Conservation (phyloP, 2,888 invertebrate species). For the Chrysodeixis includens region DNA sequence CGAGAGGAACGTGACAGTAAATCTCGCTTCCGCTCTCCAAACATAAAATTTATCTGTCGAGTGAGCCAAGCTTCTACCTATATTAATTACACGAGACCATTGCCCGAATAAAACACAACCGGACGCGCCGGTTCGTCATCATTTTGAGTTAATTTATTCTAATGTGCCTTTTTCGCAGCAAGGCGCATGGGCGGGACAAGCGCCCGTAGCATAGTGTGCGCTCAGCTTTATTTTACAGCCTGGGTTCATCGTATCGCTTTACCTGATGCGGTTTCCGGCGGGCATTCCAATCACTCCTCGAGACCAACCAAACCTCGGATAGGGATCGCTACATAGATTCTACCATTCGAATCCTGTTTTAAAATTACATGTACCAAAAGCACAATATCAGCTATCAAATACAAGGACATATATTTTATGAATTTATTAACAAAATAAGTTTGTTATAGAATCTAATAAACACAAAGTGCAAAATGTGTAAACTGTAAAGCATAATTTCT, state of each 20-base stretch:
- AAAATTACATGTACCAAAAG: slow-evolving; percentile 1
- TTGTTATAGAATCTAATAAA: slow-evolving; percentile 65
- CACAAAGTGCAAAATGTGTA: slow-evolving; percentile 55
- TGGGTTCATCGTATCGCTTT: slow-evolving; percentile 71
- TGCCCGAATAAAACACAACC: slow-evolving; percentile 68
- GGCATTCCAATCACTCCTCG: slow-evolving; percentile 73
- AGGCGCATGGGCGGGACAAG: slow-evolving; percentile 57
- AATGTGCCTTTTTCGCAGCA: slow-evolving; percentile 71
- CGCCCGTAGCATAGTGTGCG: slow-evolving; percentile 52
- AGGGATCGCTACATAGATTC: slow-evolving; percentile 47
- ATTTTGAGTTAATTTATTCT: slow-evolving; percentile 72
- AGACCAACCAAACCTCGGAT: slow-evolving; percentile 52
- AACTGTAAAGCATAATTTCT: slow-evolving; percentile 67
- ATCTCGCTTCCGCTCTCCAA: slow-evolving; percentile 63
- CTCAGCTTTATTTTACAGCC: slow-evolving; percentile 54
- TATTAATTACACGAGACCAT: slow-evolving; percentile 67
- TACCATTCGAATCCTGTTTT: slow-evolving; percentile 29
- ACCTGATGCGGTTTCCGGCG: slow-evolving; percentile 84
- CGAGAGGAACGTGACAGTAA: slow-evolving; percentile 53
- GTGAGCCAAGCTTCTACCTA: slow-evolving; percentile 53
- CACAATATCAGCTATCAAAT: slow-evolving; percentile 10
- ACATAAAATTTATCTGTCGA: slow-evolving; percentile 61
- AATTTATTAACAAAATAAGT: slow-evolving; percentile 39
- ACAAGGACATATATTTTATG: slow-evolving; percentile 8
- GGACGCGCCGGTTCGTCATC: slow-evolving; percentile 70